Conservation (phyloP, 2,888 invertebrate species). For the Platerodrilus igneus region DNA sequence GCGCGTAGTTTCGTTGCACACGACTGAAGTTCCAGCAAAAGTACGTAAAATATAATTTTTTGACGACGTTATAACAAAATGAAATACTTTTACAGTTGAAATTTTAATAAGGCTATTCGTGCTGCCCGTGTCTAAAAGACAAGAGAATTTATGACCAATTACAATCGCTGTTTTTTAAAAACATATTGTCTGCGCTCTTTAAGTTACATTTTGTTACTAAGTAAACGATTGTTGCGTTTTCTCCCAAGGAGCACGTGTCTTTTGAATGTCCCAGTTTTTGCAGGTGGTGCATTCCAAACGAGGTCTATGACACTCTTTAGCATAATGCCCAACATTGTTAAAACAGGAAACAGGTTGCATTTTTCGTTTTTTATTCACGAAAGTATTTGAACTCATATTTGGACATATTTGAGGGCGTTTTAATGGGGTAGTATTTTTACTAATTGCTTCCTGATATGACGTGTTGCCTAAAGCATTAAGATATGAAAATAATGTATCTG, state of each 20-base stretch:
- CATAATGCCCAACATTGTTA: too few species aligned
- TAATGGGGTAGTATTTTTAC: too few species aligned
- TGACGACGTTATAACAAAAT: background rate
- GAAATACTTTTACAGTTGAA: slow-evolving; percentile 2
- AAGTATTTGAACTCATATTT: too few species aligned
- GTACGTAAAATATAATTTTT: background rate
- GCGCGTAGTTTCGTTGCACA: background rate
- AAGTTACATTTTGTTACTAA: background rate
- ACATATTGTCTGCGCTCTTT: slow-evolving; percentile 5
- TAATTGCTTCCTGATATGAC: too few species aligned
- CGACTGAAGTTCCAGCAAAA: slow-evolving; percentile 5
- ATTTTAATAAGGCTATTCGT: slow-evolving; percentile 8
- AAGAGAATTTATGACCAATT: slow-evolving; percentile 4
- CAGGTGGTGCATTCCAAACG: slow-evolving; percentile 7
- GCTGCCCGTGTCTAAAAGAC: slow-evolving; percentile 10
- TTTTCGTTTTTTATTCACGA: too few species aligned
- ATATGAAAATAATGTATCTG: slow-evolving; percentile 13
- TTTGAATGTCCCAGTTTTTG: too few species aligned
- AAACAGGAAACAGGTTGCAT: too few species aligned
- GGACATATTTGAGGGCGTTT: too few species aligned
- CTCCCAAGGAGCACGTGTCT: too few species aligned
- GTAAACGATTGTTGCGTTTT: background rate
- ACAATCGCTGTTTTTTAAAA: slow-evolving; percentile 6
- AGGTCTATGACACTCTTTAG: slow-evolving; percentile 8
- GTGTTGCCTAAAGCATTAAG: slow-evolving; percentile 14